Conservation (phyloP, 2,797 vertebrate species). For the Propithecus perrieri region DNA sequence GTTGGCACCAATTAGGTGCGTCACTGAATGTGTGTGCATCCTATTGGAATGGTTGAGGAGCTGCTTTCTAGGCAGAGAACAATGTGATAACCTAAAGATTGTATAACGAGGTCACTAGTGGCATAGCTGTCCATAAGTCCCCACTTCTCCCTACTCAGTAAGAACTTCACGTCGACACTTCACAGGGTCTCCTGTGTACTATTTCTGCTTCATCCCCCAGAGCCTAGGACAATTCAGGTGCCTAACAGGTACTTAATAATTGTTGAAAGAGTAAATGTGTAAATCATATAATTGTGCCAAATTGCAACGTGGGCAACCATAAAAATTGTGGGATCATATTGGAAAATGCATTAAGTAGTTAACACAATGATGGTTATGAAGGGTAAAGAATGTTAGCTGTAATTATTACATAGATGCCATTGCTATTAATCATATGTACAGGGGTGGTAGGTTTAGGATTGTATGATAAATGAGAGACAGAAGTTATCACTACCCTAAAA, state of each 20-base stretch:
- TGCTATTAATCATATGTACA: background rate
- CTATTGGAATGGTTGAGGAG: background rate
- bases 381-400: background rate
- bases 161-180: background rate
- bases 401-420: background rate
- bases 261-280: background rate
- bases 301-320: background rate
- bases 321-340: background rate
- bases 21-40: background rate
- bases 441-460: background rate
- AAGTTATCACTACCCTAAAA: background rate
- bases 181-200: background rate
- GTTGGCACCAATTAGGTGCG: background rate
- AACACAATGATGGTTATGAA: background rate
- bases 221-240: background rate
- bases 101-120: slow-evolving; percentile 53
- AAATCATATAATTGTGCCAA: background rate
- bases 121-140: background rate
- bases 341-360: background rate
- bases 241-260: background rate
- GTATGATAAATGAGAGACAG: background rate
- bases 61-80: background rate
- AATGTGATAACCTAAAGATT: slow-evolving; percentile 40
- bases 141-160: background rate
- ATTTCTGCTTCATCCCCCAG: background rate